These are phyloP conservation scores for Pedicia rivosa DNA, from an alignment of 2,888 invertebrate species.

Conservation along the genomic window DNA sequence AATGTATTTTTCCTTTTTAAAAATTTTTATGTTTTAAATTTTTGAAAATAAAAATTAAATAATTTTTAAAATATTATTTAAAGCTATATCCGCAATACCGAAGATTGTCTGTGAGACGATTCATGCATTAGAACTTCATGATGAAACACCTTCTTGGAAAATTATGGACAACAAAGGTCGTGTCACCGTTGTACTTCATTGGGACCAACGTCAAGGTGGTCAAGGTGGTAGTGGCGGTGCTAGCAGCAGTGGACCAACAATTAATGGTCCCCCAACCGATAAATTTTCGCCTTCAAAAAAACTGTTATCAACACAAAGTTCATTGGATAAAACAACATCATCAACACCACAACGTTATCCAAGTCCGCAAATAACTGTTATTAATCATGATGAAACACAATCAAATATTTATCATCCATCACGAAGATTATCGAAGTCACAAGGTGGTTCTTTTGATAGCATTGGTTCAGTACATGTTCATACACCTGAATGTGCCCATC, in stretches of 20 bases:
- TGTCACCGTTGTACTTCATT: constrained; percentile 90
- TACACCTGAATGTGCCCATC: constrained; percentile 62
- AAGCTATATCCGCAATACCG: constrained; percentile 90
- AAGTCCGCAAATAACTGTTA: constrained; percentile 83
- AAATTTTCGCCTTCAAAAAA: constrained; percentile 33
- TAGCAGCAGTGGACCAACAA: constrained; percentile 30
- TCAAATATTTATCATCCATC: constrained; percentile 32
- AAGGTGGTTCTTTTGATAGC: constrained; percentile 48
- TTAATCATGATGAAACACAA: constrained; percentile 75
- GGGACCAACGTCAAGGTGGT: constrained; percentile 76
- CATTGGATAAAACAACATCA: constrained; percentile 45
- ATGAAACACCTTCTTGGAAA: constrained; percentile 96
- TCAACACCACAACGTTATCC: constrained; percentile 33
- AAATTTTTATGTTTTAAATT: background rate
- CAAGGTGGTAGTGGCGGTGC: constrained; percentile 31
- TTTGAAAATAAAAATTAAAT: background rate
- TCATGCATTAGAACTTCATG: constrained; percentile 85
- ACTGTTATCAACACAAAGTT: constrained; percentile 38
- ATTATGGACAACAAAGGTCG: constrained; percentile 97
- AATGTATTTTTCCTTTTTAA: background rate
- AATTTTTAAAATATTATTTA: constrained; percentile 23
- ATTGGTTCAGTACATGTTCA: constrained; percentile 55
- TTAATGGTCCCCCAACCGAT: constrained; percentile 24
- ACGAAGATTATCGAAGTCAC: constrained; percentile 38
- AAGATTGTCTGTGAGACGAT: constrained; percentile 96